Percentiles rank a stretch among this genome's conserved stretches.
These are phyloP conservation scores for Tachystola acroxantha DNA, from an alignment of 2,888 invertebrate genomes.

Conservation along the genomic window DNA sequence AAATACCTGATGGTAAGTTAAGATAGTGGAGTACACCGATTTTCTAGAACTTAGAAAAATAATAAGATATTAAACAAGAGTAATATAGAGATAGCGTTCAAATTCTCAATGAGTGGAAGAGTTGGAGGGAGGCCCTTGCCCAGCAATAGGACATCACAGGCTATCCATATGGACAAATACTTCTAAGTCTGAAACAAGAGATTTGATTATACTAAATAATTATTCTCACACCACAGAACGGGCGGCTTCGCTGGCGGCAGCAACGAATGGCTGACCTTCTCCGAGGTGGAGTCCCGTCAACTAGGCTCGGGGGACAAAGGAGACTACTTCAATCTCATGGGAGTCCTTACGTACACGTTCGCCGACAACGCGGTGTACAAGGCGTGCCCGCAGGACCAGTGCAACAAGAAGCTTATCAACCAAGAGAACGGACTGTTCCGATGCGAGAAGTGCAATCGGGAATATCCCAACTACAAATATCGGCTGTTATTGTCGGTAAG, in stretches of 20 bases:
- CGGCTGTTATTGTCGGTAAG: slow-evolving; percentile 88
- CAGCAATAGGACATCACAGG: no score
- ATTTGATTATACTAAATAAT: no score
- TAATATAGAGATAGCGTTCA: no score
- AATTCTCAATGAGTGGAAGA: no score
- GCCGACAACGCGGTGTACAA: slow-evolving; percentile 93
- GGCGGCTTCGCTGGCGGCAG: slow-evolving; percentile 65
- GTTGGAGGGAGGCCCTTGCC: no score
- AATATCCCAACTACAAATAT: slow-evolving; percentile 91
- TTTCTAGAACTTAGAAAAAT: no score
- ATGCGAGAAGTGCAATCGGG: slow-evolving; percentile 96
- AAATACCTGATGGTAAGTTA: no score
- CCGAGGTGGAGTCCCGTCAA: slow-evolving; percentile 84
- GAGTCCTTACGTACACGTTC: slow-evolving; percentile 86
- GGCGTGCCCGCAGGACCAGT: slow-evolving; percentile 92
- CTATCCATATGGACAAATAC: no score
- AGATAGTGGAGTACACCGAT: no score
- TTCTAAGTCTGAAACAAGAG: no score
- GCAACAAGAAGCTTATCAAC: slow-evolving; percentile 97
- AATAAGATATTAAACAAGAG: no score
- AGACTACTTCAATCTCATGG: slow-evolving; percentile 89
- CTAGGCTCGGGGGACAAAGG: slow-evolving; percentile 87
- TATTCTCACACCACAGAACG: slow-evolving; percentile 43
- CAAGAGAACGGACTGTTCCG: slow-evolving; percentile 91
- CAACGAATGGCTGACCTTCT: slow-evolving; percentile 86